phyloP scores from a whole-genome alignment of 2,888 invertebrate genomes.

The Clunio marinus region DNA sequence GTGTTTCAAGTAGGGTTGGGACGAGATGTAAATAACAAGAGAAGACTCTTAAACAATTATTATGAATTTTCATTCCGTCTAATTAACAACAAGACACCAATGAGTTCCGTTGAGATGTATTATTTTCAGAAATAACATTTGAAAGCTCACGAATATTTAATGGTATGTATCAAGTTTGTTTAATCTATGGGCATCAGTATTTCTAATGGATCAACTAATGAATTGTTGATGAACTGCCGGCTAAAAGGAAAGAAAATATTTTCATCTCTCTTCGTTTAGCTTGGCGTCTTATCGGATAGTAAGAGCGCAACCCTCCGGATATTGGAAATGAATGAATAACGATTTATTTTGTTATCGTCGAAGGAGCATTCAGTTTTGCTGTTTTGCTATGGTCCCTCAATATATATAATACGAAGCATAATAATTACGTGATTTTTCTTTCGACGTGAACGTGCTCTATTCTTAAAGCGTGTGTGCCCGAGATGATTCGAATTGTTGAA shows the following conservation, averaged over 20 bases:
- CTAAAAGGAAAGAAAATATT: neutral
- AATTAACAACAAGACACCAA: no score
- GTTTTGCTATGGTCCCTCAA: no score
- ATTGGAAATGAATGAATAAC: slow-evolving; percentile 10
- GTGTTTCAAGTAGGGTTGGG: no score
- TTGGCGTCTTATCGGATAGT: no score
- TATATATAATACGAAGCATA: neutral
- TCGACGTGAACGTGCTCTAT: neutral
- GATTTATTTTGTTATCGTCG: slow-evolving; percentile 19
- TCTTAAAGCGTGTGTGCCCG: neutral
- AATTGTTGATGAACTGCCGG: slow-evolving; percentile 32
- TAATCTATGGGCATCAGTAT: neutral
- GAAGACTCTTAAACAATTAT: no score
- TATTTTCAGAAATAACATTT: no score
- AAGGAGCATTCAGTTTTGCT: neutral
- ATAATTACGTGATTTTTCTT: slow-evolving; percentile 26
- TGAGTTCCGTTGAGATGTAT: no score
- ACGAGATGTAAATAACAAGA: no score
- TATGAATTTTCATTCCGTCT: no score
- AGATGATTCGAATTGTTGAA: neutral
- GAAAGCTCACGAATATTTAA: neutral
- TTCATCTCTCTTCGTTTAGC: neutral
- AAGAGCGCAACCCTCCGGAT: neutral
- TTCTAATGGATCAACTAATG: slow-evolving; percentile 32
- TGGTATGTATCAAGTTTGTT: neutral